Base-by-base conservation (phyloP, 2,797 vertebrate species). In the Sebastes alutus region DNA sequence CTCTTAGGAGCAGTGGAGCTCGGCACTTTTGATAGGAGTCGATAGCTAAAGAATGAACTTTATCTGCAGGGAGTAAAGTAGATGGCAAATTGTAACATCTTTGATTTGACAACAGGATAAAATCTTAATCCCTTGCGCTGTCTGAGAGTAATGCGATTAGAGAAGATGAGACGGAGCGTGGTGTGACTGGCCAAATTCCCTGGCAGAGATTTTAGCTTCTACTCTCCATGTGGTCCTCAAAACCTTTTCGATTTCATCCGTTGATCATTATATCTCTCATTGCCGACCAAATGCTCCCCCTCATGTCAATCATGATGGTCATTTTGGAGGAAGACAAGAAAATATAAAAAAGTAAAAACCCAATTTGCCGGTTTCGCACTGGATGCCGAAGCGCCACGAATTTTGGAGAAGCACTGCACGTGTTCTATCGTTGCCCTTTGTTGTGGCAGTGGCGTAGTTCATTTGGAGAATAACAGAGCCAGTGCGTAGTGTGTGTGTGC, bases 81-180 rank as follows among this genome's bases (percentile, higher is more conserved):
- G 32, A 75, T 30, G 35, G 72, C 4, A 35, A 69, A 65, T 74
- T 75, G 75, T 60, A 77, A 78, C 74, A 66, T 70, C 32, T 6
- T 38, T 67, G 67, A 76, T 86, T 80, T 4, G 12, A 69, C 33
- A 73, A 74, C 52, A 72, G 81, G 72, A 87, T 84, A 68, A 66
- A 78, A 72, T 82, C 79, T 86, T 78, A 89, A 84, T 87, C 77
- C 80, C 35, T 33, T 55, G 61, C 59, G 35, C 59, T 64, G 76
- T 61, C 69, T 67, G 80, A 81, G 60, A 82, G 76, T 76, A 82
- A 90, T 82, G 10, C 35, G 79, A 78, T 80, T 82, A 78, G 63
- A 75, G 61, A 30, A 35, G 16, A 29, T 23, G 16, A 77, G 76
- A 77, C 58, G 58, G 68, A 79, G 62, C 4, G 2, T 33, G 49